phyloP scores from a whole-genome alignment of 2,113 vertebrate species.

The Choloepus hoffmanni region DNA sequence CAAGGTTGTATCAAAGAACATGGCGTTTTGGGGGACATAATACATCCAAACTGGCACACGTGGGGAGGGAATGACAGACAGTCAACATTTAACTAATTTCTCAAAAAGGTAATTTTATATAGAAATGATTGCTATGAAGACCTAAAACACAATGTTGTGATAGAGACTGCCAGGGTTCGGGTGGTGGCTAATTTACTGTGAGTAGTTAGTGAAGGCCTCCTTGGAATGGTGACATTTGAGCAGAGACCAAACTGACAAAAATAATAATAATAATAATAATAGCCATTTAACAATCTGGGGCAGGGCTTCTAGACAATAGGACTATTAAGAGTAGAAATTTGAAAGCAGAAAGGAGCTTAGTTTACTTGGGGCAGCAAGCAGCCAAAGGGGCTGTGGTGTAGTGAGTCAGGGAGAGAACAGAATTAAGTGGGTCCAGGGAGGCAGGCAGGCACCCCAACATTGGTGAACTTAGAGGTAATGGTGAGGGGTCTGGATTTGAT shows the following conservation, averaged over 20 bases:
- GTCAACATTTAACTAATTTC: slow-evolving; percentile 10
- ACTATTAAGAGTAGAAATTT: not conserved
- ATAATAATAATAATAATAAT: not conserved
- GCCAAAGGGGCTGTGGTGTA: not conserved
- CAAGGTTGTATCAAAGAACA: too few relatives aligned
- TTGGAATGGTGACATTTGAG: slow-evolving; percentile 4
- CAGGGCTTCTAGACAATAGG: not conserved
- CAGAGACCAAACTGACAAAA: not conserved
- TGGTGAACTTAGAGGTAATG: not conserved
- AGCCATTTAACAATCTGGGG: not conserved
- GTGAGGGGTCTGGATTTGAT: not conserved
- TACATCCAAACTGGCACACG: too few relatives aligned
- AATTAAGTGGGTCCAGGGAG: not conserved
- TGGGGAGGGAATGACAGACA: not conserved
- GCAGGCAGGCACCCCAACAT: not conserved
- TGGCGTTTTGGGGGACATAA: too few relatives aligned
- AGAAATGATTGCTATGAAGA: not conserved
- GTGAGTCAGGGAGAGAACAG: not conserved
- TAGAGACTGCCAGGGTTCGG: not conserved
- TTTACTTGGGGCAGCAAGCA: not conserved
- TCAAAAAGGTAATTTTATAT: not conserved
- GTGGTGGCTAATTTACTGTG: not conserved
- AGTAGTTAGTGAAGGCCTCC: not conserved
- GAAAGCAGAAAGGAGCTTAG: not conserved
- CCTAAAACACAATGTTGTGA: not conserved